A percentile compares a stretch with the other conserved stretches of the same genome.
These are phyloP conservation scores for Pseudomyrmex pallidus DNA, from an alignment of 1,140 invertebrate species.

Conservation along the genomic window DNA sequence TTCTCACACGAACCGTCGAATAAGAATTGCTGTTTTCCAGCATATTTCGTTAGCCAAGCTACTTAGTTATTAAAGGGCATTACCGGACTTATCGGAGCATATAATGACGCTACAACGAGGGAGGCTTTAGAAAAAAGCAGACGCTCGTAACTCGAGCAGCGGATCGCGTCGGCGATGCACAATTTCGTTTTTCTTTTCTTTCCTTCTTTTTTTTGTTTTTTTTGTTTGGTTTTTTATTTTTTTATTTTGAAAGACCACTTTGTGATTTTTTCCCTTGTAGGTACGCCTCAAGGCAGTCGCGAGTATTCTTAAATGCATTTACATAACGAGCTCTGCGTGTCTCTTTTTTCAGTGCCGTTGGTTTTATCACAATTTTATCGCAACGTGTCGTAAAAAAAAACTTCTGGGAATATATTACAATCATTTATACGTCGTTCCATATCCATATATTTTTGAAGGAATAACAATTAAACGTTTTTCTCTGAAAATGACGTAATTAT, in stretches of 20 bases:
- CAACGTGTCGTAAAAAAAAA: background rate
- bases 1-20: conserved; percentile 24
- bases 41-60: conserved; percentile 38
- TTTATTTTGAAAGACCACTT: conserved; percentile 37
- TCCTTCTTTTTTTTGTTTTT: background rate
- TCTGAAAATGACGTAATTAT: background rate
- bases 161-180: conserved; percentile 32
- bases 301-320: conserved; percentile 37
- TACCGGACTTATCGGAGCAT: conserved; percentile 58
- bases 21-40: conserved; percentile 45
- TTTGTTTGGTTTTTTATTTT: background rate
- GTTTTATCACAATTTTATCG: background rate
- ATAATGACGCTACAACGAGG: conserved; percentile 54
- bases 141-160: conserved; percentile 46
- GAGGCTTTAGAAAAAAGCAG: conserved; percentile 47
- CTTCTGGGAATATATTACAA: background rate
- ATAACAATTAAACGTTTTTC: background rate
- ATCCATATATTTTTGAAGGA: background rate
- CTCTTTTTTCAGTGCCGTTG: background rate
- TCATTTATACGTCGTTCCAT: conserved; percentile 13
- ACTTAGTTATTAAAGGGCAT: conserved; percentile 55
- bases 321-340: background rate
- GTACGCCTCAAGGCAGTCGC: conserved; percentile 20
- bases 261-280: conserved; percentile 39
- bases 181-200: conserved; percentile 5